These are phyloP conservation scores for Capromys pilorides DNA, from an alignment of 2,797 vertebrate species.

Conservation along the genomic window DNA sequence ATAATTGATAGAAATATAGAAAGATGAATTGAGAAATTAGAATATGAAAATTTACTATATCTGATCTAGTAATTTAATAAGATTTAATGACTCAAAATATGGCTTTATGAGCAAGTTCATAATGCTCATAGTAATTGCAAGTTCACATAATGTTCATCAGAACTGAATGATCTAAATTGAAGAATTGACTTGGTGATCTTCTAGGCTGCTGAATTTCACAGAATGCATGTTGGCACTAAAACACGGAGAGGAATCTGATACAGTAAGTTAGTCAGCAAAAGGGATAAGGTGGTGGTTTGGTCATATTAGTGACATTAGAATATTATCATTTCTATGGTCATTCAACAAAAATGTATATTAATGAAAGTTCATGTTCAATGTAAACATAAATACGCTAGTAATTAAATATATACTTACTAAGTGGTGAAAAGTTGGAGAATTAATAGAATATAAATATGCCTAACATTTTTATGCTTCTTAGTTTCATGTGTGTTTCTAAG, in stretches of 20 bases:
- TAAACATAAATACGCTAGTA: background rate
- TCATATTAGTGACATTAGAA: background rate
- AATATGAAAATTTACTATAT: background rate
- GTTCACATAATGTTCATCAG: background rate
- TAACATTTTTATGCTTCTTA: background rate
- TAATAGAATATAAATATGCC: background rate
- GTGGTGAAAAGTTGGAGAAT: background rate
- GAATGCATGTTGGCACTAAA: background rate
- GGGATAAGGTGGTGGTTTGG: background rate
- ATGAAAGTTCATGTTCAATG: background rate
- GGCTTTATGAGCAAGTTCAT: background rate
- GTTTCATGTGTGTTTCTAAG: background rate
- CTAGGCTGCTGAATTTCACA: background rate
- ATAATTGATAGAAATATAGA: background rate
- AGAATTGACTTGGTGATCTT: background rate
- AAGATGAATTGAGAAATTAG: background rate
- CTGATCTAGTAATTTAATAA: background rate
- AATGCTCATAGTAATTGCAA: too few relatives aligned
- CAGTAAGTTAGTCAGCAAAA: background rate
- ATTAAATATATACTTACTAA: background rate
- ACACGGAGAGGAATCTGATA: background rate
- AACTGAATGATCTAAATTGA: background rate
- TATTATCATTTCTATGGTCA: background rate
- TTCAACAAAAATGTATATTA: background rate
- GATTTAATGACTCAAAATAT: background rate